Percentiles rank a stretch among this genome's conserved stretches.
phyloP scores from a whole-genome alignment of 1,140 invertebrate species.

The Macrobrachium rosenbergii region DNA sequence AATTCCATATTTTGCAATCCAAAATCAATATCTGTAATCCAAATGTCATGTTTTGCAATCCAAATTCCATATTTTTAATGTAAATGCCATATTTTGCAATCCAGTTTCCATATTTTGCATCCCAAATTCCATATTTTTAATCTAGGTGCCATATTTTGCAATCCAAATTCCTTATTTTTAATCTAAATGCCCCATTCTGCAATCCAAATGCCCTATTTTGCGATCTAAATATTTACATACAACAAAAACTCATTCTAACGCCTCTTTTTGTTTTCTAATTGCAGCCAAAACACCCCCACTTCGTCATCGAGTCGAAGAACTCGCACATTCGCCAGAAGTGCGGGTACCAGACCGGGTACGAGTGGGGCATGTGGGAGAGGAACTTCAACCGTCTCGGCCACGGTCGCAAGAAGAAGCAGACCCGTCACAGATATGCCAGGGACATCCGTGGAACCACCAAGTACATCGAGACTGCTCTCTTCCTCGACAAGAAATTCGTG shows the following conservation, averaged over 20 bases:
- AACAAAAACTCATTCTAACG: neutral
- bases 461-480: constrained; percentile 64
- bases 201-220: neutral
- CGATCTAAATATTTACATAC: neutral
- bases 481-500: constrained; percentile 65
- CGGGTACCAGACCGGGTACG: constrained; percentile 52
- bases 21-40: too few relatives aligned
- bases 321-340: constrained; percentile 63
- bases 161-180: too few relatives aligned
- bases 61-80: too few relatives aligned
- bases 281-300: constrained; percentile 63
- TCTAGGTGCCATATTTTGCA: too few relatives aligned
- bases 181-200: neutral
- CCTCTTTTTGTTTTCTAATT: neutral
- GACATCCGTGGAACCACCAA: constrained; percentile 58
- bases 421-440: constrained; percentile 48
- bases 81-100: too few relatives aligned
- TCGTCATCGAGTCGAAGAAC: constrained; percentile 63
- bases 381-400: constrained; percentile 42
- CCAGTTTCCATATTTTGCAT: too few relatives aligned
- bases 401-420: constrained; percentile 59
- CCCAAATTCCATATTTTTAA: too few relatives aligned
- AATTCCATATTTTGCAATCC: too few relatives aligned
- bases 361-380: constrained; percentile 50
- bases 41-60: too few relatives aligned